These are phyloP conservation scores for Vanessa cardui DNA, from an alignment of 2,888 invertebrate genomes.

Conservation along the genomic window DNA sequence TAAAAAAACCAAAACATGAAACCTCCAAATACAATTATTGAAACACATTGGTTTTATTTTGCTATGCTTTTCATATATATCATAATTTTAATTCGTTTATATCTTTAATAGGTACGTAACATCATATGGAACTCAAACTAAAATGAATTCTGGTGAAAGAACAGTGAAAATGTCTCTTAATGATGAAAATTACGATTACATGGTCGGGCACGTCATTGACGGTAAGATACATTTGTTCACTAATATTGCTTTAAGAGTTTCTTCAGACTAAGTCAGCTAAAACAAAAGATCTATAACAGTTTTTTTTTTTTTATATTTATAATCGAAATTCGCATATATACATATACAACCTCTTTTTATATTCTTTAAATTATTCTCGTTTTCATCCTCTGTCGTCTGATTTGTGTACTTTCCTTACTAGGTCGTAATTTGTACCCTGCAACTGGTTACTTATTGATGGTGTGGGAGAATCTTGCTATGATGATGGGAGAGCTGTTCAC, in stretches of 20 bases:
- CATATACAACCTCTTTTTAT: too few species aligned
- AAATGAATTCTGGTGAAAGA: conserved; percentile 86
- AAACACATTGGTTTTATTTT: too few species aligned
- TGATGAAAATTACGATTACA: conserved; percentile 87
- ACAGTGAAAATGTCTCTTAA: conserved; percentile 82
- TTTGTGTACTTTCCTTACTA: conserved; percentile 94
- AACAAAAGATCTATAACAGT: too few species aligned
- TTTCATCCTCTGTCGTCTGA: conserved; percentile 87
- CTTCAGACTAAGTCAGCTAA: not conserved
- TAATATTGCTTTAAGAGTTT: not conserved
- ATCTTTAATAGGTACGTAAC: conserved; percentile 82
- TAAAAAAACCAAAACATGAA: too few species aligned
- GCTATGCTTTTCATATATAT: too few species aligned
- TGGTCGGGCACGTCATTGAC: conserved; percentile 92
- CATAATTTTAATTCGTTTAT: not conserved
- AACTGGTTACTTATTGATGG: conserved; percentile 63
- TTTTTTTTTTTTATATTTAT: too few species aligned
- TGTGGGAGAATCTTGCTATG: conserved; percentile 89
- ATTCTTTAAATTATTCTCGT: conserved; percentile 76
- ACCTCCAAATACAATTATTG: not conserved
- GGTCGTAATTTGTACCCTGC: conserved; percentile 37
- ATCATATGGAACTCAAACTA: conserved; percentile 85
- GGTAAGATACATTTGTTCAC: conserved; percentile 77
- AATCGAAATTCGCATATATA: too few species aligned
- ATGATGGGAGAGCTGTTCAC: conserved; percentile 86